Conservation (phyloP, 92 coral and sea anemone genomes). For the Epizoanthus scotinus region DNA sequence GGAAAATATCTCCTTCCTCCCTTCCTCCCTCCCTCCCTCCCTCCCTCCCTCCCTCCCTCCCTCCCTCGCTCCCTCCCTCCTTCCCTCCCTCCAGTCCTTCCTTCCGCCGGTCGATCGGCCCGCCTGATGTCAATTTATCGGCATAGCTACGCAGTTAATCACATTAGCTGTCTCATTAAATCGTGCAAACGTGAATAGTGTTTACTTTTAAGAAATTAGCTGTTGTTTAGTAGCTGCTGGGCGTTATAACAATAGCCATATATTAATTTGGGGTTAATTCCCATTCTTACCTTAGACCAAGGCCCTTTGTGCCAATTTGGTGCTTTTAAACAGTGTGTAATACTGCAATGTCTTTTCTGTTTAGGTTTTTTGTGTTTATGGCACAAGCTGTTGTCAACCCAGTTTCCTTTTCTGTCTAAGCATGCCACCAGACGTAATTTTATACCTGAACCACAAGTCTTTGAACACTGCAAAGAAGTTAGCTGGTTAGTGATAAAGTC, state of each 20-base stretch:
- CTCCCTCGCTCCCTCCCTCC: too few relatives aligned
- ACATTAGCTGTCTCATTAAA: background rate
- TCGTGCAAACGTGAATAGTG: background rate
- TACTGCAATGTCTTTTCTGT: conserved; percentile 44
- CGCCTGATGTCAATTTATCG: background rate
- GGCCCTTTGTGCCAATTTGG: conserved; percentile 74
- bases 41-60: too few relatives aligned
- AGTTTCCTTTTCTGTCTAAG: conserved; percentile 20
- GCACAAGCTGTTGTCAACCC: conserved; percentile 35
- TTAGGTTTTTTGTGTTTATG: conserved; percentile 36
- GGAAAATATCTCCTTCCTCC: too few relatives aligned
- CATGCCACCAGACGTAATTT: conserved; percentile 68
- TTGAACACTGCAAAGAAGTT: conserved; percentile 77
- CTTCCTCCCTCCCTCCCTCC: too few relatives aligned
- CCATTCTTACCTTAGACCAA: conserved; percentile 79
- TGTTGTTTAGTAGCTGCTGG: background rate
- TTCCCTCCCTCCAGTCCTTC: too few relatives aligned
- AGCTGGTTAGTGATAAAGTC: conserved; percentile 9
- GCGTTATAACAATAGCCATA: background rate
- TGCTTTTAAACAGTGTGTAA: conserved; percentile 28
- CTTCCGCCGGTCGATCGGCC: background rate
- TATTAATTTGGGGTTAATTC: background rate
- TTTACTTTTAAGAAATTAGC: background rate
- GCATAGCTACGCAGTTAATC: background rate
- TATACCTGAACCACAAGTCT: conserved; percentile 79